Conservation (phyloP, 1,140 invertebrate genomes). For the Mercenaria mercenaria region DNA sequence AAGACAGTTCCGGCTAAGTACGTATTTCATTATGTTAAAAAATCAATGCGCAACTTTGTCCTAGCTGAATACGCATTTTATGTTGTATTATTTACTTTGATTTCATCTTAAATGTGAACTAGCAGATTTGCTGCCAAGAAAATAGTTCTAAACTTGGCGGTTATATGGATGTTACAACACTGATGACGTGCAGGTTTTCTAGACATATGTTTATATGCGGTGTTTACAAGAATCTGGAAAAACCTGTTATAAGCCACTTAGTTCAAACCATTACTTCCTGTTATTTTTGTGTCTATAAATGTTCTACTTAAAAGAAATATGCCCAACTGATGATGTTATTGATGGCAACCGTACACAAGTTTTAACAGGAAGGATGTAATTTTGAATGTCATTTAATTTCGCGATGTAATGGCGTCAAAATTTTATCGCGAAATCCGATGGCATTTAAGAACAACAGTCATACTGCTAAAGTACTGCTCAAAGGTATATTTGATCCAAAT, state of each 20-base stretch:
- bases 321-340: too few species aligned
- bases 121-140: background rate
- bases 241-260: background rate
- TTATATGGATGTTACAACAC: background rate
- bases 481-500: too few species aligned
- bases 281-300: background rate
- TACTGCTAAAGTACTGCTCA: too few species aligned
- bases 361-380: too few species aligned
- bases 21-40: background rate
- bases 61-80: too few species aligned
- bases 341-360: too few species aligned
- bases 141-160: background rate
- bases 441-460: too few species aligned
- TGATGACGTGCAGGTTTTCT: background rate
- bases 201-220: conserved; percentile 3
- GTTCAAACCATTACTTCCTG: background rate
- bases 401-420: too few species aligned
- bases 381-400: too few species aligned
- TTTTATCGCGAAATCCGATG: too few species aligned
- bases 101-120: background rate
- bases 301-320: too few species aligned
- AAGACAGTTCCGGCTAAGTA: background rate
- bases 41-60: background rate
- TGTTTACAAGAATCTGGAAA: background rate
- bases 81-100: background rate